These are phyloP conservation scores for Coracopsis vasa DNA, from an alignment of 2,113 vertebrate genomes.

Conservation along the genomic window DNA sequence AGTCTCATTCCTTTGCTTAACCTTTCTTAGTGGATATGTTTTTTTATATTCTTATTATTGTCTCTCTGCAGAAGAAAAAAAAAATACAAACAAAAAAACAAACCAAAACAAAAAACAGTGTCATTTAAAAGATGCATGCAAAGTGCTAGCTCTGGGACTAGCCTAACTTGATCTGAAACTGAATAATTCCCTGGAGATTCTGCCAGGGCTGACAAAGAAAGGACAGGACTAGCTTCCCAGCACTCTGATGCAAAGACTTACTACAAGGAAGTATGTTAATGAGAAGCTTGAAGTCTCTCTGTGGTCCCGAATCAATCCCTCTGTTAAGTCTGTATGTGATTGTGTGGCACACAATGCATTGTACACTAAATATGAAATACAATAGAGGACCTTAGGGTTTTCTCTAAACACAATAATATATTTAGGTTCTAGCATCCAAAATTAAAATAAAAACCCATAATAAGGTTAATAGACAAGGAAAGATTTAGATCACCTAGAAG, in stretches of 20 bases:
- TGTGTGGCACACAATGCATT: neutral
- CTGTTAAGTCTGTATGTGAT: neutral
- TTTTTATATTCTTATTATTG: neutral
- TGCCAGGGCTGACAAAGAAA: neutral
- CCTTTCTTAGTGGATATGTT: neutral
- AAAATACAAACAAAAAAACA: neutral
- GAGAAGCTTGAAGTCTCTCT: neutral
- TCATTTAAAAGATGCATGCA: neutral
- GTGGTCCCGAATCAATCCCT: accelerated
- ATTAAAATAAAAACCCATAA: neutral
- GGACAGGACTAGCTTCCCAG: neutral
- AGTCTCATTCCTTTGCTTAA: neutral
- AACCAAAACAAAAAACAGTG: neutral
- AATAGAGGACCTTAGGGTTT: neutral
- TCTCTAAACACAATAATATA: neutral
- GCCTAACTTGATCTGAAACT: neutral
- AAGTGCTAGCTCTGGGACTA: neutral
- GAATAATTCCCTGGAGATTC: neutral
- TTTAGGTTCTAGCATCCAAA: neutral
- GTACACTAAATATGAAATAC: neutral
- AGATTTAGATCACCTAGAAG: neutral
- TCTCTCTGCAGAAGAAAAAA: neutral
- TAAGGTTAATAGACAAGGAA: neutral
- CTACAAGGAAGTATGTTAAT: neutral
- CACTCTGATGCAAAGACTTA: neutral